phyloP scores from a whole-genome alignment of 2,888 invertebrate species.

The Leucophora obtusa region DNA sequence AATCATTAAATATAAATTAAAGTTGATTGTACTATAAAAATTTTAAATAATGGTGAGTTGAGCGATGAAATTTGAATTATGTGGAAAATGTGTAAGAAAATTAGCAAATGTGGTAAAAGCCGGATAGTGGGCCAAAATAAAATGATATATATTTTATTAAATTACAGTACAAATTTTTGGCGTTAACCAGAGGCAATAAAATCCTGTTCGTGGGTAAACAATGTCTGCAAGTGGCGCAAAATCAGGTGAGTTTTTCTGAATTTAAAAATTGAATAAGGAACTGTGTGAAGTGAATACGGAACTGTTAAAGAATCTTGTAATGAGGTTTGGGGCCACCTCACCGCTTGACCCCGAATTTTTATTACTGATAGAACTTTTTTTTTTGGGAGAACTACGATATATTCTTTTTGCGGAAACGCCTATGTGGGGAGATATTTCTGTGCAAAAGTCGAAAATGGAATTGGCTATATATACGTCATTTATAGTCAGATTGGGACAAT shows the following conservation, averaged over 20 bases:
- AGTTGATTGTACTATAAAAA: slow-evolving; percentile 55
- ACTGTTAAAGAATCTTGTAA: too few species aligned
- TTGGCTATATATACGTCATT: too few species aligned
- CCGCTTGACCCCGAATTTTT: too few species aligned
- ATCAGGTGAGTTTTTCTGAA: slow-evolving; percentile 68
- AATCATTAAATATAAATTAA: slow-evolving; percentile 63
- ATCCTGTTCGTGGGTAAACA: slow-evolving; percentile 68
- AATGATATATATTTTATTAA: not conserved
- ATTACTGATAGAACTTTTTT: too few species aligned
- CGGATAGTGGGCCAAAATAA: not conserved
- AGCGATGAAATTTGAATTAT: slow-evolving; percentile 9
- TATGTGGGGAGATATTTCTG: too few species aligned
- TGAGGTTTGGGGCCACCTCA: too few species aligned
- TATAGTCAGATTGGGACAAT: too few species aligned
- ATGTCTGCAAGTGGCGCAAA: slow-evolving; percentile 69
- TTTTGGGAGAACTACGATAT: too few species aligned
- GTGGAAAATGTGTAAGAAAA: not conserved
- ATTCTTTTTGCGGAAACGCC: too few species aligned
- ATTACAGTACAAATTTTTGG: slow-evolving; percentile 73
- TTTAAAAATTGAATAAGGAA: too few species aligned
- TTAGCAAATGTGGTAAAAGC: not conserved
- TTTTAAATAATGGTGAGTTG: slow-evolving; percentile 71
- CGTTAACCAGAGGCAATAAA: slow-evolving; percentile 68
- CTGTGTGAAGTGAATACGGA: too few species aligned
- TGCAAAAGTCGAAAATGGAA: too few species aligned